These are phyloP conservation scores for Hydrolagus affinis DNA, from an alignment of 2,113 vertebrate species.

Conservation along the genomic window DNA sequence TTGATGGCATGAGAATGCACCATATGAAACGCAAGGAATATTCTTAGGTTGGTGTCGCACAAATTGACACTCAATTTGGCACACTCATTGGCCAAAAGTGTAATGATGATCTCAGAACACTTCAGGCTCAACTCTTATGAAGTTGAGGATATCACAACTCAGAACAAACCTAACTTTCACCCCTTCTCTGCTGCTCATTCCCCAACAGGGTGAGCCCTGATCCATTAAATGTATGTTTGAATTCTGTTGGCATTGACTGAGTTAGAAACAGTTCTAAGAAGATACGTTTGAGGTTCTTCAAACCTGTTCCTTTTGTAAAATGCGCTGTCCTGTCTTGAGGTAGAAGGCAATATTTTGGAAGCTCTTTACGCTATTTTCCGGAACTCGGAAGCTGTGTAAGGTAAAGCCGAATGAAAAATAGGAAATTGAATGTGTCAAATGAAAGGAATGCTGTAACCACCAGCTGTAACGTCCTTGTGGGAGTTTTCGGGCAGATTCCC, in stretches of 20 bases:
- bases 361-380: neutral
- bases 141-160: too few species aligned
- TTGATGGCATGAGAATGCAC: too few species aligned
- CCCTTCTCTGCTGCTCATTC: too few species aligned
- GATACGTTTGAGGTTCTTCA: neutral
- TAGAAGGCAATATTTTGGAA: neutral
- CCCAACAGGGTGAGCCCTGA: too few species aligned
- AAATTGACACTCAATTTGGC: too few species aligned
- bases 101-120: too few species aligned
- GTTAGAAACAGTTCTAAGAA: neutral
- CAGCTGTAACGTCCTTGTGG: neutral
- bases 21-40: too few species aligned
- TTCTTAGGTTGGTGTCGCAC: too few species aligned
- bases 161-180: too few species aligned
- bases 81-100: too few species aligned
- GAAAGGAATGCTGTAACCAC: neutral
- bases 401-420: neutral
- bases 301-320: neutral
- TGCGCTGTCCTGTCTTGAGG: neutral
- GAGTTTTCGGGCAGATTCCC: neutral
- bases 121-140: too few species aligned
- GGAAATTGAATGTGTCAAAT: neutral
- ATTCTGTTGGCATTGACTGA: too few species aligned
- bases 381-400: neutral
- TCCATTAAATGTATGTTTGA: neutral